Percentiles rank a stretch among this genome's conserved stretches.
Conservation (phyloP, 2,797 vertebrate genomes). For the Centroberyx gerrardi region DNA sequence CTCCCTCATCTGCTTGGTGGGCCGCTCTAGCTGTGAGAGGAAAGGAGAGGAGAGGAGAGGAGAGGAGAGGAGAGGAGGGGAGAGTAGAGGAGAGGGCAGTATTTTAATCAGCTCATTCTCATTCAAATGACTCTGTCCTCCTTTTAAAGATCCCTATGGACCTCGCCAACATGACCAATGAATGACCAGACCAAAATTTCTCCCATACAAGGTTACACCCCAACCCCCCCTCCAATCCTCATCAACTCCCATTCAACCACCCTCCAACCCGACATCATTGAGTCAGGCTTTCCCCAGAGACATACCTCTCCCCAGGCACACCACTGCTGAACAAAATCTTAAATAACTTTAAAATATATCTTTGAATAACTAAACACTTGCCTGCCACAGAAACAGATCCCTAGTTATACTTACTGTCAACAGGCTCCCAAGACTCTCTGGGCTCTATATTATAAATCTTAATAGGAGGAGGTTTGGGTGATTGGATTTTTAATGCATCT, state of each 20-base stretch:
- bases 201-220: conserved; percentile 56
- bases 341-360: conserved; percentile 67
- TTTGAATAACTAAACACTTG: conserved; percentile 64
- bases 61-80: neutral
- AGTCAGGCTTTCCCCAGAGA: conserved; percentile 30
- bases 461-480: neutral
- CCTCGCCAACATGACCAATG: conserved; percentile 44
- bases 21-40: conserved; percentile 92
- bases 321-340: conserved; percentile 56
- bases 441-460: conserved; percentile 7
- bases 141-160: conserved; percentile 33
- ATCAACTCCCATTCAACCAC: conserved; percentile 32
- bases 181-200: conserved; percentile 57
- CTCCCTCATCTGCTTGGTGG: conserved; percentile 97
- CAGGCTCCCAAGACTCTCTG: conserved; percentile 32
- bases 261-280: conserved; percentile 42
- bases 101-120: conserved; percentile 43
- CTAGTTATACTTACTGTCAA: conserved; percentile 63
- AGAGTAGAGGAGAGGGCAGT: conserved; percentile 4
- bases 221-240: conserved; percentile 27
- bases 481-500: neutral
- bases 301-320: conserved; percentile 62
- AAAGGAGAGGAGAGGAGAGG: conserved; percentile 32
- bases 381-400: conserved; percentile 56
- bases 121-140: conserved; percentile 42